Evolutionary conservation across 2,797 vertebrate genomes (phyloP).

Genomic region (Ctenochaetus hawaiiensis): DNA sequence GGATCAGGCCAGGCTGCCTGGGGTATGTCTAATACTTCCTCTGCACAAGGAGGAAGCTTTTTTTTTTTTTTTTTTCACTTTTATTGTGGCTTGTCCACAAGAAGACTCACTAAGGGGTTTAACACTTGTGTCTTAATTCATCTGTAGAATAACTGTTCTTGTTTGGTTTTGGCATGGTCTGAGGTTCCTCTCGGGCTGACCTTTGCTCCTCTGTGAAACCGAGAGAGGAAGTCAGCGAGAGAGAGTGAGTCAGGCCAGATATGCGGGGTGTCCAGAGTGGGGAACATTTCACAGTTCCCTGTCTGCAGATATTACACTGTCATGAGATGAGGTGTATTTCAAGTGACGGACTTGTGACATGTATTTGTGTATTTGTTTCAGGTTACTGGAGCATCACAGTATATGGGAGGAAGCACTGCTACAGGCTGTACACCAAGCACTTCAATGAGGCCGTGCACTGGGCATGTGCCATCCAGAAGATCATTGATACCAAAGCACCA

Average conservation of each 20-base stretch:
- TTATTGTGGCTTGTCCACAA: slow-evolving; percentile 42
- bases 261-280: slow-evolving; percentile 16
- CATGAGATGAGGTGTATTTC: slow-evolving; percentile 10
- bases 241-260: slow-evolving; percentile 25
- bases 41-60: slow-evolving; percentile 60
- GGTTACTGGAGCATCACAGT: slow-evolving; percentile 96
- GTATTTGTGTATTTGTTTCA: slow-evolving; percentile 64
- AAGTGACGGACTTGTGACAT: background rate
- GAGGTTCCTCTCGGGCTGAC: slow-evolving; percentile 60
- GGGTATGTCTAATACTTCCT: slow-evolving; percentile 69
- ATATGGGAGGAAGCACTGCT: slow-evolving; percentile 94
- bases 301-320: slow-evolving; percentile 15
- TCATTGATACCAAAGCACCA: slow-evolving; percentile 93
- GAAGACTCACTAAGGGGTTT: slow-evolving; percentile 33
- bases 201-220: slow-evolving; percentile 60
- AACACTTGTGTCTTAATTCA: slow-evolving; percentile 40
- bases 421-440: slow-evolving; percentile 92
- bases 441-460: slow-evolving; percentile 95
- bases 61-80: slow-evolving; percentile 36
- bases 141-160: slow-evolving; percentile 49
- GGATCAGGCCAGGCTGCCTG: slow-evolving; percentile 50
- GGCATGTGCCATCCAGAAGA: slow-evolving; percentile 93
- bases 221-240: slow-evolving; percentile 53
- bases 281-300: slow-evolving; percentile 36
- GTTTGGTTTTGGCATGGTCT: slow-evolving; percentile 68